Evolutionary conservation across 2,113 vertebrate genomes (phyloP).

Genomic region (Beaufortia kweichowensis): DNA sequence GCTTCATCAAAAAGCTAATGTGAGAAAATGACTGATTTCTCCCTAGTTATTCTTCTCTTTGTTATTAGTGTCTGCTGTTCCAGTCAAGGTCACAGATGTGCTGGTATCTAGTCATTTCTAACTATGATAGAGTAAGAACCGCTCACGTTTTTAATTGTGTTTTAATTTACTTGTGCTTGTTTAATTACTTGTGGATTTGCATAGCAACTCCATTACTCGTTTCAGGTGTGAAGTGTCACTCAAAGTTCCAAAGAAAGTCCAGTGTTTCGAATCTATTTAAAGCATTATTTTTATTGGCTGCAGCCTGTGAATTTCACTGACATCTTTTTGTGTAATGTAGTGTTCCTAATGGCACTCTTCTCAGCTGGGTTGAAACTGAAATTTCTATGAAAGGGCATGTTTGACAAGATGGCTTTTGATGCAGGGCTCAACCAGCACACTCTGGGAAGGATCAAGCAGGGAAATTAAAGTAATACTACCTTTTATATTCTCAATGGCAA

Average conservation of each 20-base stretch:
- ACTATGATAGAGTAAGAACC: slow-evolving; percentile 45
- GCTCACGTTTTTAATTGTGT: slow-evolving; percentile 38
- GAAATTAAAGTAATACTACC: slow-evolving; percentile 7
- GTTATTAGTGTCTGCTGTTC: slow-evolving; percentile 44
- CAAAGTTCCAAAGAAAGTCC: slow-evolving; percentile 32
- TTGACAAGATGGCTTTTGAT: slow-evolving; percentile 6
- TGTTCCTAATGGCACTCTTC: slow-evolving; percentile 9
- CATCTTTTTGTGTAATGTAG: slow-evolving; percentile 2
- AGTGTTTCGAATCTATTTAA: background rate
- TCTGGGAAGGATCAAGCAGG: background rate
- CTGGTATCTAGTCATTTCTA: slow-evolving; percentile 45
- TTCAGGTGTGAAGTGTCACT: slow-evolving; percentile 49
- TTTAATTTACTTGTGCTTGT: slow-evolving; percentile 40
- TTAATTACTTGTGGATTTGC: slow-evolving; percentile 55
- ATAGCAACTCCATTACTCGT: slow-evolving; percentile 53
- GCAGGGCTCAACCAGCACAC: background rate
- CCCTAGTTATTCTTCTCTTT: slow-evolving; percentile 50
- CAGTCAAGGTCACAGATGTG: slow-evolving; percentile 43
- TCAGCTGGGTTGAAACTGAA: background rate
- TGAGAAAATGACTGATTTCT: slow-evolving; percentile 48
- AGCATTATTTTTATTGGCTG: background rate
- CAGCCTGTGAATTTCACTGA: slow-evolving; percentile 5
- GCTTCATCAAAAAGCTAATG: slow-evolving; percentile 66
- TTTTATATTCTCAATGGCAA: slow-evolving; percentile 19
- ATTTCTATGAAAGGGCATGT: slow-evolving; percentile 9